These are phyloP conservation scores for Oostethus manadensis DNA, from an alignment of 2,113 vertebrate genomes.

Conservation along the genomic window DNA sequence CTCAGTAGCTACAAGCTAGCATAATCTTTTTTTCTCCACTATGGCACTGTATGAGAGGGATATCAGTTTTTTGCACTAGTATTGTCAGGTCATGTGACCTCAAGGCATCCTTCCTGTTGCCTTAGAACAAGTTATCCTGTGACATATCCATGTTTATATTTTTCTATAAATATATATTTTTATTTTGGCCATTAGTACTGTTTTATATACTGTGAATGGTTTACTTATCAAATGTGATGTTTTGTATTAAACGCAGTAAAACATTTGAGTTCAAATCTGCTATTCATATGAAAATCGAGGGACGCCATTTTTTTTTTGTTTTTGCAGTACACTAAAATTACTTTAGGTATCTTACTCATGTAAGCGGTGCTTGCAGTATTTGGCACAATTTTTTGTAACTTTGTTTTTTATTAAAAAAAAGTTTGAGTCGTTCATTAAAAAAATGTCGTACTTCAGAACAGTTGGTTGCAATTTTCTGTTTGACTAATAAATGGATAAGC, in stretches of 20 bases:
- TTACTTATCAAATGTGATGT: neutral
- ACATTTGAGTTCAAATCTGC: neutral
- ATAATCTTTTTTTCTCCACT: neutral
- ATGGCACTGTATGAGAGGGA: too few species aligned
- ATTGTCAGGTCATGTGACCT: neutral
- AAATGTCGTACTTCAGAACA: too few species aligned
- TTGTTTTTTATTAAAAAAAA: too few species aligned
- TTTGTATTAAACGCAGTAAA: neutral
- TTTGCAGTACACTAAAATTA: too few species aligned
- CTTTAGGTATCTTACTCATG: too few species aligned
- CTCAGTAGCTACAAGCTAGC: neutral
- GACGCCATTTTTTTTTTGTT: neutral
- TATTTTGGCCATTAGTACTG: neutral
- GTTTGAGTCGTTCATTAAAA: too few species aligned
- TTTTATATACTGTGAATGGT: too few species aligned
- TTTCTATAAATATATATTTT: neutral
- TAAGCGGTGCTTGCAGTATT: too few species aligned
- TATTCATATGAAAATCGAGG: neutral
- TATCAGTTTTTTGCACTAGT: too few species aligned
- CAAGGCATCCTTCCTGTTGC: neutral
- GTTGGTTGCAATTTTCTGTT: too few species aligned
- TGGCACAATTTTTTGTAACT: too few species aligned
- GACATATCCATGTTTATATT: neutral
- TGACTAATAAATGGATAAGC: too few species aligned
- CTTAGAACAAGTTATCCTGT: neutral